Conservation (phyloP, 2,113 vertebrate genomes). For the Eulemur rufifrons region DNA sequence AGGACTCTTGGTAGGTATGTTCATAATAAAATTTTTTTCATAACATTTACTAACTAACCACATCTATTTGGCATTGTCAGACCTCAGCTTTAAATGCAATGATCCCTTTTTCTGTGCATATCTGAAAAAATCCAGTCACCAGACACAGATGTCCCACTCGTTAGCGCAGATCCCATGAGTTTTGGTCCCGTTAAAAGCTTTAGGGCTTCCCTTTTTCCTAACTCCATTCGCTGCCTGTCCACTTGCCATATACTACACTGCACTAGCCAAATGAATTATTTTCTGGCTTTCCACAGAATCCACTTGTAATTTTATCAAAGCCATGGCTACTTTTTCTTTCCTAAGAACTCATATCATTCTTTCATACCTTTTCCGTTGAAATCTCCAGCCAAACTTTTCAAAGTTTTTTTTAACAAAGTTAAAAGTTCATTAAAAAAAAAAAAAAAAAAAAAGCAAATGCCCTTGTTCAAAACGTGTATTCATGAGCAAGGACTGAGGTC, state of each 20-base stretch:
- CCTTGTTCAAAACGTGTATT: conserved; percentile 37
- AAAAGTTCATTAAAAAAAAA: not conserved
- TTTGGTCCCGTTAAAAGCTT: not conserved
- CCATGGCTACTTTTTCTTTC: not conserved
- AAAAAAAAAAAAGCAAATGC: not conserved
- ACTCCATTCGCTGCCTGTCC: not conserved
- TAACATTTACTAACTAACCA: not conserved
- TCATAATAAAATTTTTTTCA: not conserved
- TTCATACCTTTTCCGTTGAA: not conserved
- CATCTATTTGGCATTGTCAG: not conserved
- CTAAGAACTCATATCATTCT: conserved; percentile 8
- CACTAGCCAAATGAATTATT: not conserved
- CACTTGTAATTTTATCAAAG: not conserved
- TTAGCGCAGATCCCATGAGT: not conserved
- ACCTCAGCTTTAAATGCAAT: not conserved
- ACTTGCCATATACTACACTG: not conserved
- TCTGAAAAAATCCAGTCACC: not conserved
- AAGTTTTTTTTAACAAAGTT: not conserved
- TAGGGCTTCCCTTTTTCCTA: not conserved
- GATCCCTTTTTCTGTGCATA: not conserved
- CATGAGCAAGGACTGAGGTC: not conserved
- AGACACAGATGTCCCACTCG: not conserved
- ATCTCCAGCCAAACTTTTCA: conserved; percentile 4
- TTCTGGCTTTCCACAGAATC: not conserved
- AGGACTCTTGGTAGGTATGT: not conserved